These are phyloP conservation scores for Cladorhizidae sp. DNA, from an alignment of 37 sponge, comb jelly and placozoan genomes.

Conservation along the genomic window DNA sequence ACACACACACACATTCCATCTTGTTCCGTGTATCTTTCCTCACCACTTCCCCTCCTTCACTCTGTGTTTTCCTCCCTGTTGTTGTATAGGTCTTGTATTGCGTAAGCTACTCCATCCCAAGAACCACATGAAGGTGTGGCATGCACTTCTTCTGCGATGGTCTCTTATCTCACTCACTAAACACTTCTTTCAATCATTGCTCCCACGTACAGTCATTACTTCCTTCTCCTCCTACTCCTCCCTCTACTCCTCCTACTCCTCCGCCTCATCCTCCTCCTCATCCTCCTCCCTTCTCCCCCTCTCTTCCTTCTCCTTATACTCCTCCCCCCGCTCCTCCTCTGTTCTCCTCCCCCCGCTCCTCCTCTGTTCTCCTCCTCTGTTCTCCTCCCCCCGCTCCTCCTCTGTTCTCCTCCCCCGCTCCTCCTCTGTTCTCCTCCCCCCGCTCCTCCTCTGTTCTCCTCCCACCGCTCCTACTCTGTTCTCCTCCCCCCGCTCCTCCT, in stretches of 20 bases:
- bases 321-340: too few species aligned
- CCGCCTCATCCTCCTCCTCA: too few species aligned
- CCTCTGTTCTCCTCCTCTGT: too few species aligned
- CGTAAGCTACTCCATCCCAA: constrained; percentile 80
- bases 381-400: constrained; percentile 20
- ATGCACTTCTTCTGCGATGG: not conserved
- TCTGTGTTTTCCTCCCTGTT: not conserved
- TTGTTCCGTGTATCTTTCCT: not conserved
- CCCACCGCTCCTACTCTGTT: not conserved
- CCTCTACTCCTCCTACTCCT: too few species aligned
- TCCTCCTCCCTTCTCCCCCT: too few species aligned
- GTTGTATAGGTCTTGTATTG: constrained; percentile 68
- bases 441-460: not conserved
- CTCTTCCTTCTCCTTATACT: too few species aligned
- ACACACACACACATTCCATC: too few species aligned
- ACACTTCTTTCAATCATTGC: too few species aligned
- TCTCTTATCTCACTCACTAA: not conserved
- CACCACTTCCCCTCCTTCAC: not conserved
- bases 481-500: not conserved
- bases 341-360: too few species aligned
- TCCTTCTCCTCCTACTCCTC: too few species aligned
- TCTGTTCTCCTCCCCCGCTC: constrained; percentile 37
- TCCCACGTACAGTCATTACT: too few species aligned
- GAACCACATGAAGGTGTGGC: constrained; percentile 49
- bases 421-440: constrained; percentile 4